Base-by-base conservation (phyloP, 1,140 invertebrate species). In the Pseudomyrmex concolor region DNA sequence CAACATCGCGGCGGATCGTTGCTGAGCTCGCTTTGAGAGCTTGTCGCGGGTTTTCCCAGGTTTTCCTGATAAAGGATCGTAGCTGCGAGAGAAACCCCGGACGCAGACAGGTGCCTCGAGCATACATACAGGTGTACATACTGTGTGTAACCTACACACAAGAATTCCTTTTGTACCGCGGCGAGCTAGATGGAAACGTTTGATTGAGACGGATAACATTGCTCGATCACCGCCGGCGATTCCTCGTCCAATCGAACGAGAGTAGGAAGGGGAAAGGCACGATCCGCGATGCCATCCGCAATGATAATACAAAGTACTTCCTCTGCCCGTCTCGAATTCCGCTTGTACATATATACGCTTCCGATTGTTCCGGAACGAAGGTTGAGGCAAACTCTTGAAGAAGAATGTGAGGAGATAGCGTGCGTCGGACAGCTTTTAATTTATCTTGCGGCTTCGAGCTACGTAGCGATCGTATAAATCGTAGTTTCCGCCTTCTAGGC, bases 191-290 rank as follows among this genome's bases (percentile, higher is more conserved):
- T 50, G n/a, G 66, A 43, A 77, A 83, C 86, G 71, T 82, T 86
- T 86, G 88, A 89, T 89, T 86, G 72, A 88, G 86, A 84, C 67
- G 68, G 83, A 87, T 89, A 85, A 87, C 85, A 68, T 81, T 85
- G 87, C 77, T 89, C 83, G 82, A 84, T 87, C 78, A 80, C 83
- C 70, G 73, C 68, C 60, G 78, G 80, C 60, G 73, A 73, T 87
- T 83, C 50, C 50, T 55, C 22, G 62, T 74, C 45, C 85, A 85
- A 89, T 89, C 78, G 82, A 9, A 45, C 50, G n/a, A 76, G 60
- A 34, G 51, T 51, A 60, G 2, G 48, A 48, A 22, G n/a, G 4
- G 25, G 34, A 19, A 17, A 71, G 43, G 60, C 7, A 7, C 17
- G 22, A 45, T 10, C 73, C 7, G 10, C 17, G 22, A 45, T 10